Evolutionary conservation across 1,140 invertebrate species (phyloP).

Genomic region (Aphis craccivora): DNA sequence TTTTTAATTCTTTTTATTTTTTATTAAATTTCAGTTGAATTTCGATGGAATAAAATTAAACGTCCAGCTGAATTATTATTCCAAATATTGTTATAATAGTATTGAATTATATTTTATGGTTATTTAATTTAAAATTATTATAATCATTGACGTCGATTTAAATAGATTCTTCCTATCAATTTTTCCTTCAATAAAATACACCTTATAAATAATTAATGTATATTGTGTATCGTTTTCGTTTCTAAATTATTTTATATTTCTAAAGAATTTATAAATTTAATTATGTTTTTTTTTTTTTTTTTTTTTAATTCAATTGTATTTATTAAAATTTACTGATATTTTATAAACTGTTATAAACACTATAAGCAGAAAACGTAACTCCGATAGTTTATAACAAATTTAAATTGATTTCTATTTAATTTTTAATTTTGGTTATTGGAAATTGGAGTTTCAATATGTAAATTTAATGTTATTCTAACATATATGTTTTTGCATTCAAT

Average conservation of each 20-base stretch:
- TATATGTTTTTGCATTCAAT: neutral
- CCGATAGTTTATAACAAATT: too few relatives aligned
- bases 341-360: too few relatives aligned
- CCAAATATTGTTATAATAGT: too few relatives aligned
- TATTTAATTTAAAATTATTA: neutral
- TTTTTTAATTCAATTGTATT: neutral
- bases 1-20: neutral
- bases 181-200: too few relatives aligned
- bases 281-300: too few relatives aligned
- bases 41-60: neutral
- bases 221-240: too few relatives aligned
- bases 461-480: neutral
- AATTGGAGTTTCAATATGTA: neutral
- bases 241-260: too few relatives aligned
- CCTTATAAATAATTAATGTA: too few relatives aligned
- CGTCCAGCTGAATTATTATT: neutral
- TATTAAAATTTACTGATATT: too few relatives aligned
- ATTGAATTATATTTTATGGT: neutral
- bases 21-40: neutral
- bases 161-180: neutral
- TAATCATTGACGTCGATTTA: neutral
- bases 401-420: neutral
- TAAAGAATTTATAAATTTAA: too few relatives aligned
- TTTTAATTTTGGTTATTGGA: neutral
- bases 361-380: too few relatives aligned